Conservation (phyloP, 2,888 invertebrate species). For the Elysia crispata region DNA sequence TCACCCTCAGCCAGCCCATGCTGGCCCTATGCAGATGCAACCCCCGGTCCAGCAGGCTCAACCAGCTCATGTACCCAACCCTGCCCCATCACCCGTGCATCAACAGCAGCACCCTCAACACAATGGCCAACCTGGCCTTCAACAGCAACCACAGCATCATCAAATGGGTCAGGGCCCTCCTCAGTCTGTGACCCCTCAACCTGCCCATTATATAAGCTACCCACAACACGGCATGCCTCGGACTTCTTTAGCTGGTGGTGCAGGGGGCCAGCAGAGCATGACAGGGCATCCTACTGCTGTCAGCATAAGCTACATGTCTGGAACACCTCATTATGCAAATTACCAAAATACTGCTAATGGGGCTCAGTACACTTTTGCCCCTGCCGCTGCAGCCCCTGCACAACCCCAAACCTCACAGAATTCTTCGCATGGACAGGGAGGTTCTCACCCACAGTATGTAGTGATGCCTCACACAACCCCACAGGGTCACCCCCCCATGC, state of each 20-base stretch:
- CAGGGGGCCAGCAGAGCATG: conserved; percentile 36
- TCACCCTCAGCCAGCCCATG: conserved; percentile 50
- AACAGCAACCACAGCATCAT: conserved; percentile 30
- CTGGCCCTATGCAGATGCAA: conserved; percentile 24
- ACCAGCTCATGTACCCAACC: conserved; percentile 48
- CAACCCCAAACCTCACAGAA: conserved; percentile 46
- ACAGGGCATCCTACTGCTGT: conserved; percentile 23
- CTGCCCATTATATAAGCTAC: conserved; percentile 25
- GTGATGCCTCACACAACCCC: conserved; percentile 51
- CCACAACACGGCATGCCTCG: conserved; percentile 35
- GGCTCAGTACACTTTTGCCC: conserved; percentile 41
- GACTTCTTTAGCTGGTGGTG: conserved; percentile 27
- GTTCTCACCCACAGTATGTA: conserved; percentile 46
- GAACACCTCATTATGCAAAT: conserved; percentile 25
- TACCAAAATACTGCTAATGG: conserved; percentile 9
- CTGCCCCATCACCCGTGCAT: conserved; percentile 50
- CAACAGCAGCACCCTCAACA: conserved; percentile 50
- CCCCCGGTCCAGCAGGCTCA: conserved; percentile 39
- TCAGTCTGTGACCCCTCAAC: conserved; percentile 41
- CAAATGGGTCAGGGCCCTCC: conserved; percentile 42
- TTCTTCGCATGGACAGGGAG: conserved; percentile 27
- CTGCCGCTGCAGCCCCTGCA: conserved; percentile 12
- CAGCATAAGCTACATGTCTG: conserved; percentile 37
- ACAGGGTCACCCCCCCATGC: conserved; percentile 39
- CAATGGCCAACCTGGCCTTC: conserved; percentile 13